Evolutionary conservation across 2,113 vertebrate species (phyloP), one percentile per base, ranked within the genome.

Genomic region (Salvelinus fontinalis): DNA sequence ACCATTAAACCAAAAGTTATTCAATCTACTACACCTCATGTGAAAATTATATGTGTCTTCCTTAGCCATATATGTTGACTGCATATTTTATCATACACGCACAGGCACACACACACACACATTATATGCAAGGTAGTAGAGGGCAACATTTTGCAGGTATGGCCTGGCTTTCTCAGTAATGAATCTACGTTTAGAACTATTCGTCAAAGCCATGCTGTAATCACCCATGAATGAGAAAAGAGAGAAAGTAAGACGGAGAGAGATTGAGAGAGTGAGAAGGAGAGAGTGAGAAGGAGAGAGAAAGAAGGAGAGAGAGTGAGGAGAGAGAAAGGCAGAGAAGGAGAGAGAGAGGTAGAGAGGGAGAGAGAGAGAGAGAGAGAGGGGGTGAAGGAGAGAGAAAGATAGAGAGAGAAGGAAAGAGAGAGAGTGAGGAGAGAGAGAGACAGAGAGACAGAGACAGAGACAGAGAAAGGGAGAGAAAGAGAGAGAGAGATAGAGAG

Each of bases 141-240:
- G 31, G 31, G 31, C 31, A 49, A 49, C 48, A 7, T 49, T 49
- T 14, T 49, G 12, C 48, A 49, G 13, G 48, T 2, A 0, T 49
- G 12, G 48, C 88, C 89, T 31, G 29, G 29, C 29, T 31, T 83
- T 89, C 91, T 90, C 84, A 81, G 88, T 86, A 89, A 91, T 88
- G 84, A 90, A 88, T 89, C 90, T 89, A 88, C 91, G 90, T 92
- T 90, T 89, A 90, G 88, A 79, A 72, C 83, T 81, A 90, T 93
- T 89, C 92, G 91, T 91, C 84, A 89, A 87, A 90, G 75, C 81
- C 87, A 71, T 39, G 79, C 87, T 84, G 84, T 88, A 86, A 90
- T 91, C 85, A 60, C 29, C 4, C 29, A 29, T 29, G 29, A 29
- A 29, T 29, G 29, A 29, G 29, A 29, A 29, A 4, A 29, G 29